Conservation (phyloP, 2,888 invertebrate species). For the Dasypogon diadema region DNA sequence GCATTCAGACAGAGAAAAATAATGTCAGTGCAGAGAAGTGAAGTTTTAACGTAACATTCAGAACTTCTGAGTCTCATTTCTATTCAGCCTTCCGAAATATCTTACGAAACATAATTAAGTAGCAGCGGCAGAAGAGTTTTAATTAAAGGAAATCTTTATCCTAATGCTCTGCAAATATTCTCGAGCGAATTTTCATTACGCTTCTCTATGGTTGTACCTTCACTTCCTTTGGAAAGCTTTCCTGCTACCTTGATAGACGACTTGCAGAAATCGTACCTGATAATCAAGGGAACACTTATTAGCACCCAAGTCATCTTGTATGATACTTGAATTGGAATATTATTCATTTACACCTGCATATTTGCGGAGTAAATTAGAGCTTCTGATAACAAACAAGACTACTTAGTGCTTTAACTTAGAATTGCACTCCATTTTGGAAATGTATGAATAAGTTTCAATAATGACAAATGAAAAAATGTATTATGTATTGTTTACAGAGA, state of each 20-base stretch:
- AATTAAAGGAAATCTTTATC: conserved; percentile 48
- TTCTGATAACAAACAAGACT: too few species aligned
- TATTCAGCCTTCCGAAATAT: background rate
- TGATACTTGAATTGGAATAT: too few species aligned
- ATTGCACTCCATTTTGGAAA: too few species aligned
- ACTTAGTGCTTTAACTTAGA: too few species aligned
- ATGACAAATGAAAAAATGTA: too few species aligned
- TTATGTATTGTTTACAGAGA: too few species aligned
- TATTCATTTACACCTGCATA: too few species aligned
- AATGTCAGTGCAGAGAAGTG: background rate
- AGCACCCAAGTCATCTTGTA: too few species aligned
- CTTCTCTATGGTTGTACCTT: conserved; percentile 12
- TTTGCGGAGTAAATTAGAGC: too few species aligned
- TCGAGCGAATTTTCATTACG: conserved; percentile 39
- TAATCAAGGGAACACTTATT: too few species aligned
- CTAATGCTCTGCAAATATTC: conserved; percentile 46
- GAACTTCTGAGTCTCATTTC: background rate
- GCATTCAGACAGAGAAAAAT: background rate
- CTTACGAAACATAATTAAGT: conserved; percentile 38
- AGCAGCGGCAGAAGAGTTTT: background rate
- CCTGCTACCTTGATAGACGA: background rate
- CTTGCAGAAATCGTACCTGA: too few species aligned
- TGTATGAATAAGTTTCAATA: too few species aligned
- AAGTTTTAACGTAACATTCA: background rate
- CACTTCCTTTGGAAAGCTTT: background rate